Base-by-base conservation (phyloP, 2,797 vertebrate genomes). In the Alauda arvensis region DNA sequence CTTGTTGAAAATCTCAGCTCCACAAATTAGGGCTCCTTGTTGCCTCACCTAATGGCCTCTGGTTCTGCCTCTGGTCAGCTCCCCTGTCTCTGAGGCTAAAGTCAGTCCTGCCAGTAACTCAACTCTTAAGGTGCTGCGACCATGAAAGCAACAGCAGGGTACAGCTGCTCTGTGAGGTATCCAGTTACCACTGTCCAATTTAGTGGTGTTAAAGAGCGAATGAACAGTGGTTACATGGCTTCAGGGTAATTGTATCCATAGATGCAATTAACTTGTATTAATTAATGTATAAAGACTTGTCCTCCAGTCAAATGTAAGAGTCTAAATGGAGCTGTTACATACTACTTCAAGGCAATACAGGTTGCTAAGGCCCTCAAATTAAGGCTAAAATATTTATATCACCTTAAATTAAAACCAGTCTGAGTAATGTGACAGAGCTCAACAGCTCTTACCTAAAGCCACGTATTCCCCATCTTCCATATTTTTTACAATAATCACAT, bases 401-500 rank as follows among this genome's bases (percentile, higher is more conserved):
- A 72, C 53, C 19, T 80, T 59, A 49, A 33, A 65, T 51, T 70
- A 53, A 26, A 75, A 66, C 46, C 12, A 40, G 21, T 29, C 31
- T 71, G 69, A 83, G 31, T 69, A 80, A 62, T 39, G 45, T 57
- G 45, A 60, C 24, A 34, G 17, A 78, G 29, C 29, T 77, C 46
- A 74, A 39, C 5, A 79, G 33, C 29, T 82, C 94, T 77, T 93
- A 98, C 97, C 97, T 94, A 98, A 95, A 67, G 96, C 94, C 86
- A 97, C 96, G 21, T 93, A 93, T 39, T 97, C 96, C 61, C 92
- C 88, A 8, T 97, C 96, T 45, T 93, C 95, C 69, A 96, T 92
- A 81, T 97, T 97, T 94, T 95, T 97, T 53, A 99, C 91, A 81
- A 75, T 97, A 92, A 99, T 86, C 40, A 79, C 52, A 3, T 96